Evolutionary conservation across 2,113 vertebrate species (phyloP), one percentile per base, ranked within the genome.

Genomic region (Hirundichthys speculiger): DNA sequence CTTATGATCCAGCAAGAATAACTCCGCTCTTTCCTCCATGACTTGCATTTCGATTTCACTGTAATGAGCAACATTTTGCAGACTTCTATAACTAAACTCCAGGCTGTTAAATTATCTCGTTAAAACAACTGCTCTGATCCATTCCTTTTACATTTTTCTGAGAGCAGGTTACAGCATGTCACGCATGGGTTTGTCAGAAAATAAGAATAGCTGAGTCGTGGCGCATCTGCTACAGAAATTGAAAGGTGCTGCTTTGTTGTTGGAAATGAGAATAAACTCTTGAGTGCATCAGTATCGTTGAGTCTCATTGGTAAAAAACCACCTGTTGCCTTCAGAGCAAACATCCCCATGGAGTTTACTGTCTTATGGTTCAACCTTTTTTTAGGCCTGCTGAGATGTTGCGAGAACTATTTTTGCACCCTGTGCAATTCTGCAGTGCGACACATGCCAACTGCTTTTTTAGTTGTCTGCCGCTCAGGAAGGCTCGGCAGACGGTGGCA

Each of bases 361-460:
- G 34, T 15, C 54, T 57, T 73, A 48, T 55, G 77, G 50, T 70
- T 64, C 53, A 52, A 7, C 30, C 84, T 90, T 86, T 91, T 78
- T 89, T 83, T 80, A 86, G 80, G 56, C 38, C n/a, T 63, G 54
- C 74, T 46, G 67, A 69, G 77, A 84, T 82, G 81, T 64, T 77
- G 69, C 60, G 60, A 12, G 60, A 71, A 57, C 77, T 88, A 83
- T 88, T 83, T 89, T 82, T 74, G 73, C 61, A 59, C 64, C 64
- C 51, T 5, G 11, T 77, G 77, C 78, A 85, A 34, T 48, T 75
- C 75, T 82, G 65, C 84, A 80, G 80, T 12, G 6, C 77, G n/a
- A 58, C 71, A 73, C 76, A 76, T 69, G 78, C 78, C 78, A 85
- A 49, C 66, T 66, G 46, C 45, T 64, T 75, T 74, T 73, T 56